Percentiles rank a stretch among this genome's conserved stretches.
These are phyloP conservation scores for Gracilinanus agilis DNA, from an alignment of 2,113 vertebrate genomes.

Conservation along the genomic window DNA sequence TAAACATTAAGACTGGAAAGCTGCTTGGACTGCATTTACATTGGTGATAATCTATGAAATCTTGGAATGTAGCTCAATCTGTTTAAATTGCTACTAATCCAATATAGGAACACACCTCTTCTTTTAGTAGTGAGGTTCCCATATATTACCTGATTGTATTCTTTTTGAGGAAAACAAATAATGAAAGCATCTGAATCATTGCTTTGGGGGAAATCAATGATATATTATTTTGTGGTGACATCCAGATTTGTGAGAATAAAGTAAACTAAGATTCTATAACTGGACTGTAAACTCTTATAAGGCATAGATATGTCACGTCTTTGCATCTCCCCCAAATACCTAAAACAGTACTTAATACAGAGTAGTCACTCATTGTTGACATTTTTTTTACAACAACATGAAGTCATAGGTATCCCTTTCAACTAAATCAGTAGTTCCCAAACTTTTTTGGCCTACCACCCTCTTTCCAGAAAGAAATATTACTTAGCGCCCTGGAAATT, in stretches of 20 bases:
- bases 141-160: neutral
- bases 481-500: no score
- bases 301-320: neutral
- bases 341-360: neutral
- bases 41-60: neutral
- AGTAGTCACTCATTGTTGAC: neutral
- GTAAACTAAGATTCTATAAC: neutral
- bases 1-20: neutral
- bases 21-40: neutral
- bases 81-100: neutral
- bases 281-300: neutral
- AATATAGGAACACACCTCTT: neutral
- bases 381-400: neutral
- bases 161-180: neutral
- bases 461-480: no score
- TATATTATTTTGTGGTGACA: neutral
- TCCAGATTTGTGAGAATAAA: neutral
- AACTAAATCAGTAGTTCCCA: no score
- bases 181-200: neutral
- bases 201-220: conserved; percentile 6
- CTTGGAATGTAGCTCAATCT: neutral
- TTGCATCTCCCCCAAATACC: neutral
- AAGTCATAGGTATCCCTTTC: fast-evolving
- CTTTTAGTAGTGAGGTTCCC: conserved; percentile 1
- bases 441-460: no score